Evolutionary conservation across 2,888 invertebrate species (phyloP).

Genomic region (Drosophila anceps): DNA sequence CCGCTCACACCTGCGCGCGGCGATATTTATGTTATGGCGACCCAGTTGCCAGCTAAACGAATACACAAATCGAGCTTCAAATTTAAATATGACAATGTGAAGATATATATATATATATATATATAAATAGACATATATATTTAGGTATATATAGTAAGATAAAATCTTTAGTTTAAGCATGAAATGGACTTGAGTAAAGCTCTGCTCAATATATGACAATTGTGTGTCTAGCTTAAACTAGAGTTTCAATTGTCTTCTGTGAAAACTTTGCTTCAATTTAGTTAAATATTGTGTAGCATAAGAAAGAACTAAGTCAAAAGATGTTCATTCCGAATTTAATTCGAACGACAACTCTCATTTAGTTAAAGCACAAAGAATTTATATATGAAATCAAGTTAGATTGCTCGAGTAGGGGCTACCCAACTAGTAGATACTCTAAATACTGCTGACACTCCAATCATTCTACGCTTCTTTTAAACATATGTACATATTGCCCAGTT

Average conservation of each 20-base stretch:
- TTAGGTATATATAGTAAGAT: not conserved
- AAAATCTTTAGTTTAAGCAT: not conserved
- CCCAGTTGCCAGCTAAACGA: constrained; percentile 5
- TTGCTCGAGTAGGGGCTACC: too few species aligned
- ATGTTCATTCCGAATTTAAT: not conserved
- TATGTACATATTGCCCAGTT: too few species aligned
- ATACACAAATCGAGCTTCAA: constrained; percentile 2
- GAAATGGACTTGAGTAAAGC: not conserved
- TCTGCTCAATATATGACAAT: not conserved
- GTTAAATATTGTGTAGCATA: not conserved
- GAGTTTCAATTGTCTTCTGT: not conserved
- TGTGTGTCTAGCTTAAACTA: too few species aligned
- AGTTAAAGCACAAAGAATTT: not conserved
- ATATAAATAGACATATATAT: not conserved
- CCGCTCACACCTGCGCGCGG: constrained; percentile 16
- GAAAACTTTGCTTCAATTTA: not conserved
- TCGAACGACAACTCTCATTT: not conserved
- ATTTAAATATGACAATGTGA: constrained; percentile 6
- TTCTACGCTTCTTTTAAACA: too few species aligned
- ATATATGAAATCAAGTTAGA: too few species aligned
- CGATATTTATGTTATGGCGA: constrained; percentile 11
- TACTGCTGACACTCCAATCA: too few species aligned
- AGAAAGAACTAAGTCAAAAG: not conserved
- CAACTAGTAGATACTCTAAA: too few species aligned
- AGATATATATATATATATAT: not conserved